Conservation (phyloP, 2,797 vertebrate species). For the Alfaro cultratus region DNA sequence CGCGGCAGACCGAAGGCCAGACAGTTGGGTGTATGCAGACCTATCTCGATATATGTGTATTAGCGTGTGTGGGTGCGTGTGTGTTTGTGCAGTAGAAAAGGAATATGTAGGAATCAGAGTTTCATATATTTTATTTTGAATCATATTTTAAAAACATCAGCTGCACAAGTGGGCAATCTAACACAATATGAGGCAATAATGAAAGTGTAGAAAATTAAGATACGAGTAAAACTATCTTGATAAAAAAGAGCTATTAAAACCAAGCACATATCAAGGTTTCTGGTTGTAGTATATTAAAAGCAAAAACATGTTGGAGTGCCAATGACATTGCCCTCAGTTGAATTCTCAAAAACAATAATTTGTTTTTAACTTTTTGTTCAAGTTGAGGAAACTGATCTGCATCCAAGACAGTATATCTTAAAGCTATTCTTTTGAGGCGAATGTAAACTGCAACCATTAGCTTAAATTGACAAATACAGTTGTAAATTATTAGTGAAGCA, state of each 20-base stretch:
- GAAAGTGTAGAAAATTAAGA: not conserved
- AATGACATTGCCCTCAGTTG: not conserved
- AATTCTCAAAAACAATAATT: not conserved
- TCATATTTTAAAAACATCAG: not conserved
- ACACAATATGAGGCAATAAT: not conserved
- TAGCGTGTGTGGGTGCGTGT: constrained; percentile 10
- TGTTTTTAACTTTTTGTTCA: not conserved
- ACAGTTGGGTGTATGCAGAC: constrained; percentile 51
- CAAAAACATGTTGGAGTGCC: not conserved
- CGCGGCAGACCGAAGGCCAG: constrained; percentile 70
- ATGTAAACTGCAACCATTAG: not conserved
- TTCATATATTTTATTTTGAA: not conserved
- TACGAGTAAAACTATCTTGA: not conserved
- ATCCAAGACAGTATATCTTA: not conserved
- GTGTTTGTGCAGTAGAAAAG: constrained; percentile 1
- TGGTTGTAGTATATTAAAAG: not conserved
- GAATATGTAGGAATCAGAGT: not conserved
- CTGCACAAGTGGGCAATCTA: not conserved
- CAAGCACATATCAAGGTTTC: not conserved
- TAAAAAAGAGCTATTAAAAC: not conserved
- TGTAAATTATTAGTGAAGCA: not conserved
- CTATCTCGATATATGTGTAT: constrained; percentile 41
- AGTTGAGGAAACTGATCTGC: not conserved
- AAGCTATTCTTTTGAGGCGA: not conserved
- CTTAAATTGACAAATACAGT: not conserved